A percentile compares a stretch with the other conserved stretches of the same genome.
These are phyloP conservation scores for Pomacea canaliculata DNA, from an alignment of 2,888 invertebrate genomes.

Conservation along the genomic window DNA sequence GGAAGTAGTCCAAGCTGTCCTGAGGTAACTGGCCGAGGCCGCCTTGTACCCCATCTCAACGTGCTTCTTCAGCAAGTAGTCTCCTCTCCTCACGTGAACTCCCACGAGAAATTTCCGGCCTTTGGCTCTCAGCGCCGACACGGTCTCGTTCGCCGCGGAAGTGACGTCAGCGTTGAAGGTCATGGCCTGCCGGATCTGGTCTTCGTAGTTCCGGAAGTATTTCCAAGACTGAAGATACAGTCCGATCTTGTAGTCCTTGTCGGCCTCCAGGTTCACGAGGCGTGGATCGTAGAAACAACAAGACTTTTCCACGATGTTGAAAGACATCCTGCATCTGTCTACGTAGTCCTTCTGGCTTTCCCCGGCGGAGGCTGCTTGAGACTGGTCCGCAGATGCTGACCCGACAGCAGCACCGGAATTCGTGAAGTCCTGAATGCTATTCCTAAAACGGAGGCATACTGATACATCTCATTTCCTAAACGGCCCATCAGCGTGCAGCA, in stretches of 20 bases:
- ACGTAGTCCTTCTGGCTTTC: not conserved
- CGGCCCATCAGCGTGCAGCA: not conserved
- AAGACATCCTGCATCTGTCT: not conserved
- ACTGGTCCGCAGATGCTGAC: not conserved
- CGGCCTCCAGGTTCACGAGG: not conserved
- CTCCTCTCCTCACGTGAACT: constrained; percentile 13
- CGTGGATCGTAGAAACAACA: not conserved
- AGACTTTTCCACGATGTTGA: not conserved
- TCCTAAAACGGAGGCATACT: not conserved
- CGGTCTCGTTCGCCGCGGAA: not conserved
- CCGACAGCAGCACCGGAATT: not conserved
- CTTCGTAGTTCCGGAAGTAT: not conserved
- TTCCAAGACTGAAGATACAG: not conserved
- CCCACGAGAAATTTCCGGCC: not conserved
- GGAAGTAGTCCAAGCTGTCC: constrained; percentile 38
- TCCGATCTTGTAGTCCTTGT: not conserved
- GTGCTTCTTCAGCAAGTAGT: not conserved
- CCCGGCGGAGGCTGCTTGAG: not conserved
- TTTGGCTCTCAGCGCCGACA: not conserved
- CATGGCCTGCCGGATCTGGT: not conserved
- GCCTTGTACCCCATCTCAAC: constrained; percentile 31
- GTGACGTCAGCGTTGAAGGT: not conserved
- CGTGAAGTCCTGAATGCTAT: not conserved
- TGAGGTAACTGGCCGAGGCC: constrained; percentile 38
- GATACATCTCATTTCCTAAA: constrained; percentile 1